These are phyloP conservation scores for Pelecanoides urinatrix DNA, from an alignment of 2,113 vertebrate genomes.

Conservation along the genomic window DNA sequence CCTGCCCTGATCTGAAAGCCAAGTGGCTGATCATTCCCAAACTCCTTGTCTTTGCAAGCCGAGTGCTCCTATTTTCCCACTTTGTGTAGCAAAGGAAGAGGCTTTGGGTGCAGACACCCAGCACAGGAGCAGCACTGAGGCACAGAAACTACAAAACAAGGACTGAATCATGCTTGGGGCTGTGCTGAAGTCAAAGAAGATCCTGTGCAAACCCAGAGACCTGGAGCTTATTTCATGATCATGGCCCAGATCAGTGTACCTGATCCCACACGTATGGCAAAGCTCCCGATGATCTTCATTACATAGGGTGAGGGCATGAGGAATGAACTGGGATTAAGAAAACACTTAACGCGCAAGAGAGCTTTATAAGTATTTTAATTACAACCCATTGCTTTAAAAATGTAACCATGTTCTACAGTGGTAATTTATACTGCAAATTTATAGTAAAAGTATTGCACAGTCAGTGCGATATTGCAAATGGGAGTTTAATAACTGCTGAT, in stretches of 20 bases:
- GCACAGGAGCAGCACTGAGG: fast-evolving
- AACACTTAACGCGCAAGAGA: not conserved
- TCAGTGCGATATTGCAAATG: not conserved
- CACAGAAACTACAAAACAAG: not conserved
- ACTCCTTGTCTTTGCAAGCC: not conserved
- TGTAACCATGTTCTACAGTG: not conserved
- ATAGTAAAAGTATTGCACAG: not conserved
- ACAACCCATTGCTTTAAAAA: not conserved
- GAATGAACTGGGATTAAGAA: not conserved
- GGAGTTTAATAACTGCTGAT: constrained; percentile 21
- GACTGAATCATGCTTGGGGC: not conserved
- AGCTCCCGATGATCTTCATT: not conserved
- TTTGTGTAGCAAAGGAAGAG: not conserved
- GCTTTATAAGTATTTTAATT: not conserved
- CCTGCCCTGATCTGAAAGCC: not conserved
- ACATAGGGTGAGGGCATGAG: not conserved
- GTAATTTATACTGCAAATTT: not conserved
- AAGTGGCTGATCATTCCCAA: not conserved
- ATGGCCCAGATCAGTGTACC: fast-evolving
- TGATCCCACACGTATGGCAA: not conserved
- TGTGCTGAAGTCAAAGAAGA: not conserved
- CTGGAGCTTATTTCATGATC: not conserved
- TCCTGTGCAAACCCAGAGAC: not conserved
- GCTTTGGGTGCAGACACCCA: not conserved
- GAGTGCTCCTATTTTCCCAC: not conserved